Conservation (phyloP, 2,797 vertebrate genomes). For the Malacoctenus gilli region DNA sequence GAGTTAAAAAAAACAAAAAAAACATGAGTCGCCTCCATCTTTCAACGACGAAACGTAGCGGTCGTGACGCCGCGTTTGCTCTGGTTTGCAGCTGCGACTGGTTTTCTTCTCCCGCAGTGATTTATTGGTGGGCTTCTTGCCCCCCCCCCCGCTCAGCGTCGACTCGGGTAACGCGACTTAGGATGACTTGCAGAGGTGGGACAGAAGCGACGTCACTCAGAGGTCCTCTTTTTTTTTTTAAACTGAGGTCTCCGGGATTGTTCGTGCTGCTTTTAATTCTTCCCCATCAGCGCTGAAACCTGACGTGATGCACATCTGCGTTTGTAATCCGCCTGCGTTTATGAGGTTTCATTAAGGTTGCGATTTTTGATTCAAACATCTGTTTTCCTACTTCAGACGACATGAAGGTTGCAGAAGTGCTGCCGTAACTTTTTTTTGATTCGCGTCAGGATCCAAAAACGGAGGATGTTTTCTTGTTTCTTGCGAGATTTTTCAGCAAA, state of each 20-base stretch:
- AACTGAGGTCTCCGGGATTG: background rate
- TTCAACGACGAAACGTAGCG: slow-evolving; percentile 15
- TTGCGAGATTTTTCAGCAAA: background rate
- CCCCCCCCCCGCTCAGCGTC: background rate
- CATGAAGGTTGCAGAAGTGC: no score
- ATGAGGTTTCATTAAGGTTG: background rate
- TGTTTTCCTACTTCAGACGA: background rate
- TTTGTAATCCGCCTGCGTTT: background rate
- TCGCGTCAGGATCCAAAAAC: no score
- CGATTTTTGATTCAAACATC: background rate
- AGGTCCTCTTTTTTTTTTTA: no score
- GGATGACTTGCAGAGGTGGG: background rate
- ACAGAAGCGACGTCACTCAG: background rate
- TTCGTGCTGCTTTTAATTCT: no score
- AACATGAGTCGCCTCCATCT: slow-evolving; percentile 6
- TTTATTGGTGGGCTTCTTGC: background rate
- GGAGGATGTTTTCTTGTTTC: no score
- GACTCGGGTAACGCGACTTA: background rate
- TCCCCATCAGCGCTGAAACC: background rate
- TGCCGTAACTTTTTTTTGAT: no score
- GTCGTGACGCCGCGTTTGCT: slow-evolving; percentile 9
- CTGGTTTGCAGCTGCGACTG: background rate
- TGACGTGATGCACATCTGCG: background rate
- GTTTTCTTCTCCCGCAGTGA: background rate
- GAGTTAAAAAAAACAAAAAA: no score